Evolutionary conservation across 92 coral and sea anemone species (phyloP), one percentile per base, ranked within the genome.

Genomic region (Porites divaricata): DNA sequence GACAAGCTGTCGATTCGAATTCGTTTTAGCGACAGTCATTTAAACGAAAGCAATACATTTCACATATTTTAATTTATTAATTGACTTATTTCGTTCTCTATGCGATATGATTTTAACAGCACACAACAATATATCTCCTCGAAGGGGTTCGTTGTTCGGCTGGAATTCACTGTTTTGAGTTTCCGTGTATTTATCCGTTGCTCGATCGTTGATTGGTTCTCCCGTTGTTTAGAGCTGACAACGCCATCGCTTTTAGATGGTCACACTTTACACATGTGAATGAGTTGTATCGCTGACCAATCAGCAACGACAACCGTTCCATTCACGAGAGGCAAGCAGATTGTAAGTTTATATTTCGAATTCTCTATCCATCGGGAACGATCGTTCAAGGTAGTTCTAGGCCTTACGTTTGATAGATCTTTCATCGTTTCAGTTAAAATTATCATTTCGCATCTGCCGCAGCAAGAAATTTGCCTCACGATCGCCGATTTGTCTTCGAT

Each of bases 181-280:
- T 72, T 67, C 65, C 76, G 80, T 85, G 89, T 61, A 13, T 70
- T 79, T 76, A 45, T 75, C 20, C 24, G 5, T 20, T 49, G 74
- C 50, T 75, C 15, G 62, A 6, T 11, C 24, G 16, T 49, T 87
- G 91, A 88, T 91, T 91, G 94, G 94, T 69, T 24, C 63, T 52
- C 71, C 67, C 61, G 13, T 59, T 82, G 79, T 82, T 81, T 72
- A 16, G 86, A 62, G 22, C 3, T 35, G 45, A 35, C 72, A 21
- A 72, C 61, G 68, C 85, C 72, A 21, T 48, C 24, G 68, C 77
- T 76, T 68, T 35, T 35, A 35, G 45, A 82, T 14, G 72, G 86
- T 82, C 86, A 82, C 86, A 72, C 86, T 71, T 82, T 79, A 82
- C 86, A 72, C 86, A 81, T 72, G 86, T 82, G 86, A 82, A 82